A percentile compares a stretch with the other conserved stretches of the same genome.
Conservation (phyloP, 2,797 vertebrate species). For the Erithacus rubecula region DNA sequence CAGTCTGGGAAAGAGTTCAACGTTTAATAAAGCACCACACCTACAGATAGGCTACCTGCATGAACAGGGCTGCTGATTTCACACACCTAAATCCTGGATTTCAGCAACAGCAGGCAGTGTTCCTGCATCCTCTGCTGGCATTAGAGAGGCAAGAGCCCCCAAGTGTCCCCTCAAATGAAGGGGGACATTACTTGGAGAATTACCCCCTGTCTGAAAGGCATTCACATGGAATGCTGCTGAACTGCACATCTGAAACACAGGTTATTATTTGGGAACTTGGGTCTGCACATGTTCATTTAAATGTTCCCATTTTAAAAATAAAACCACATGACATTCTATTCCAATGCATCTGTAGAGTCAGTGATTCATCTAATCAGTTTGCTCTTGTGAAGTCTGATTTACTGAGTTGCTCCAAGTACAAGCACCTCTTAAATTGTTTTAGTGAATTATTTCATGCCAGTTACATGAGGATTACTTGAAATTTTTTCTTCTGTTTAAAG, state of each 20-base stretch:
- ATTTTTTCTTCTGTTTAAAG: neutral
- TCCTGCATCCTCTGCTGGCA: neutral
- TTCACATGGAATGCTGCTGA: neutral
- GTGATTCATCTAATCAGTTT: conserved; percentile 48
- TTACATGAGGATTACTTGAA: neutral
- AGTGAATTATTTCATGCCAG: neutral
- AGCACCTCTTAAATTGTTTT: neutral
- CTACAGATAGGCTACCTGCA: neutral
- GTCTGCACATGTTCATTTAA: neutral
- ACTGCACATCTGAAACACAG: neutral
- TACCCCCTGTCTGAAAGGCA: neutral
- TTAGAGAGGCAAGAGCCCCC: accelerated
- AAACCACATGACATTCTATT: conserved; percentile 20
- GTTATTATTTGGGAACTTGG: neutral
- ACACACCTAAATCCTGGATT: neutral
- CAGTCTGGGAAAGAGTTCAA: neutral
- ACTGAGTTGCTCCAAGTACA: neutral
- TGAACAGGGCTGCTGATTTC: neutral
- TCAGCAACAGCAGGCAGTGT: neutral
- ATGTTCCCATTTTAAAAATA: conserved; percentile 40
- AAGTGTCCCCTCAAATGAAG: accelerated
- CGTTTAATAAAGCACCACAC: neutral
- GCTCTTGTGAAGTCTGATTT: conserved; percentile 25
- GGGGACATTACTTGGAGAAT: neutral
- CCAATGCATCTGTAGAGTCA: conserved; percentile 14